Evolutionary conservation across 53 echinoderm and acorn worm genomes (phyloP).

Genomic region (Patiria pectinifera): DNA sequence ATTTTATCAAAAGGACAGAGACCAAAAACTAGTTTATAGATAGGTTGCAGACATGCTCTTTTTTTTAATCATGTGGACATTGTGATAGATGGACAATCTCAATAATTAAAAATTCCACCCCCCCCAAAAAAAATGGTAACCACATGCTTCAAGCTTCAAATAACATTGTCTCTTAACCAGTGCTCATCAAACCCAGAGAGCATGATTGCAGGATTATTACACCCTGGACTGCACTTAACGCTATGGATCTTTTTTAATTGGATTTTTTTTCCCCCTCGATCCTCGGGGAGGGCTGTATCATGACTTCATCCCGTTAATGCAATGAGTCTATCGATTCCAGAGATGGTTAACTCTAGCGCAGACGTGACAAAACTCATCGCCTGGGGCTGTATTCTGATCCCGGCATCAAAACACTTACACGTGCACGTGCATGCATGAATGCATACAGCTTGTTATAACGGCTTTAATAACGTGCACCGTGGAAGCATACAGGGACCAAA

Average conservation of each 20-base stretch:
- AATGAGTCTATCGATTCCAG: constrained; percentile 1
- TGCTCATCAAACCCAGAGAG: not conserved
- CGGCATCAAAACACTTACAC: constrained; percentile 19
- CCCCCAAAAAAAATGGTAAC: not conserved
- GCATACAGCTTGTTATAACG: not conserved
- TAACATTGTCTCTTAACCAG: not conserved
- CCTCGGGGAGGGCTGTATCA: not conserved
- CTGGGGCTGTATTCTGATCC: constrained; percentile 21
- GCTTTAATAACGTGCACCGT: not conserved
- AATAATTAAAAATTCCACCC: no score
- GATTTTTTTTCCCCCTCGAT: not conserved
- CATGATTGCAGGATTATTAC: not conserved
- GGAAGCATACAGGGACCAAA: no score
- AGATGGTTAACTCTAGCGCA: not conserved
- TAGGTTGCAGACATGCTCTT: no score
- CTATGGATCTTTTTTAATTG: not conserved
- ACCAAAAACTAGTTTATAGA: no score
- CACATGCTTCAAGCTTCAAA: not conserved
- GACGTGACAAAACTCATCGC: constrained; percentile 7
- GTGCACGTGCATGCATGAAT: constrained; percentile 12
- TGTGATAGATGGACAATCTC: no score
- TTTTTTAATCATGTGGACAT: no score
- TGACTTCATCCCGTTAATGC: constrained; percentile 1
- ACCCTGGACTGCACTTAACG: not conserved
- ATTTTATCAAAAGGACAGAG: no score